These are phyloP conservation scores for Trichonephila clavata DNA, from an alignment of 1,140 invertebrate species.

Conservation along the genomic window DNA sequence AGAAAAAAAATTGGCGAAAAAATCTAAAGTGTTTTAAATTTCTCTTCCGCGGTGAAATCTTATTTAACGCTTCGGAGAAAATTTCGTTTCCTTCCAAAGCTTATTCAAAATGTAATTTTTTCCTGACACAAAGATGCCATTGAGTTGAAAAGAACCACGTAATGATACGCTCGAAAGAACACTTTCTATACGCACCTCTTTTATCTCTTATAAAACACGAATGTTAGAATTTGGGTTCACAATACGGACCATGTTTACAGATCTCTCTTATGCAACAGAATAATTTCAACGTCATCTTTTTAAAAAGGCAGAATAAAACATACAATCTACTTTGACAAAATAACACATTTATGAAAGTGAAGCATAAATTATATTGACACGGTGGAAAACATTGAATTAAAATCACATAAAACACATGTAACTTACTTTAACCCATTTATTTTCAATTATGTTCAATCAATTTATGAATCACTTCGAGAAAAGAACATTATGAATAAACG, in stretches of 20 bases:
- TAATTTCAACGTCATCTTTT: background rate
- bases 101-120: background rate
- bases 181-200: background rate
- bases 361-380: no score
- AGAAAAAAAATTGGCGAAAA: background rate
- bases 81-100: slow-evolving; percentile 17
- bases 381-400: no score
- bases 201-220: background rate
- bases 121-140: slow-evolving; percentile 13
- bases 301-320: background rate
- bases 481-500: no score
- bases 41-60: background rate
- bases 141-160: background rate
- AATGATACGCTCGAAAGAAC: slow-evolving; percentile 1
- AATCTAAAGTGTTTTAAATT: background rate
- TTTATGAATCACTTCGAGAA: no score
- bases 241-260: background rate
- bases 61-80: slow-evolving; percentile 13
- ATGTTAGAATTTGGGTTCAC: background rate
- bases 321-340: background rate
- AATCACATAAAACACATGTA: no score
- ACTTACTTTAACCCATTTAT: no score
- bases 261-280: slow-evolving; percentile 8
- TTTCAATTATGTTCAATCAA: no score
- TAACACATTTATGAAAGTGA: background rate